Percentiles rank a stretch among this genome's conserved stretches.
Conservation (phyloP, 2,888 invertebrate species). For the Athalia cordata region DNA sequence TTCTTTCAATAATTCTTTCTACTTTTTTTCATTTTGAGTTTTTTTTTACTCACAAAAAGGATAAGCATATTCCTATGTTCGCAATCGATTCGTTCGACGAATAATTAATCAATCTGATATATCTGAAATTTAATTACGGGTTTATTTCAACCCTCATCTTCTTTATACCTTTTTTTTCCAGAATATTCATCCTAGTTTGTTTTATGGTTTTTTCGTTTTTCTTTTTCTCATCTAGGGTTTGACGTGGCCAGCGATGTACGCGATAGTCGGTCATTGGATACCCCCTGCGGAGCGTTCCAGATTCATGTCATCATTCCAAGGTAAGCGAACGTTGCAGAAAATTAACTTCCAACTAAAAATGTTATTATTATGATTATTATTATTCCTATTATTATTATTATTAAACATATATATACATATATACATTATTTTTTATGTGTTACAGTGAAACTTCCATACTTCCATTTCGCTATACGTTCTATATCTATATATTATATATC, state of each 20-base stretch:
- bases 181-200: background rate
- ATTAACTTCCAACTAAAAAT: constrained; percentile 15
- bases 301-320: constrained; percentile 86
- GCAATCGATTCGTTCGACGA: too few species aligned
- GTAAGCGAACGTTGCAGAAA: constrained; percentile 64
- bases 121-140: too few species aligned
- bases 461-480: constrained; percentile 47
- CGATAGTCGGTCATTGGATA: constrained; percentile 84
- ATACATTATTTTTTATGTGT: constrained; percentile 62
- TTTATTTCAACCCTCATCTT: too few species aligned
- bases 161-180: too few species aligned
- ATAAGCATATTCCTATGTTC: too few species aligned
- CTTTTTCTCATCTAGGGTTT: constrained; percentile 74
- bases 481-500: background rate
- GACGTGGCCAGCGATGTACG: constrained; percentile 87
- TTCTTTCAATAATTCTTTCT: constrained; percentile 7
- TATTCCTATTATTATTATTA: too few species aligned
- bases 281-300: constrained; percentile 82
- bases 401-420: background rate
- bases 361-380: too few species aligned
- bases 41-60: background rate
- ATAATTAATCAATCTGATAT: too few species aligned
- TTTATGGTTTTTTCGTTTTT: background rate
- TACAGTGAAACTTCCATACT: constrained; percentile 71
- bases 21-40: constrained; percentile 1